Conservation (phyloP, 35 echinoderm and acorn worm species). For the Lytechinus pictus region DNA sequence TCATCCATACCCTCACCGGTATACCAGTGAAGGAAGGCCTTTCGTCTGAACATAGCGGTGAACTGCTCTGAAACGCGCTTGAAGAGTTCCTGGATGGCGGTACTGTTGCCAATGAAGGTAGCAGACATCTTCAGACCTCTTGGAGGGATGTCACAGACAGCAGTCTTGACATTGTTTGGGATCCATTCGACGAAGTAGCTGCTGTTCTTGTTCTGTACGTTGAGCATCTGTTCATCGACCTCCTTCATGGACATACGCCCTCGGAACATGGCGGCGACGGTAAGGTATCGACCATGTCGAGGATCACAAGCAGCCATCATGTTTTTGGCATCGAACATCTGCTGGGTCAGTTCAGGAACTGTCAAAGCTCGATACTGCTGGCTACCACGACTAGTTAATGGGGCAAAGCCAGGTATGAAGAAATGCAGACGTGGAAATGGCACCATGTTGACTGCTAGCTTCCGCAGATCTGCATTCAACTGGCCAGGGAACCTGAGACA, state of each 20-base stretch:
- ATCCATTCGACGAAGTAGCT: constrained; percentile 95
- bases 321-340: constrained; percentile 99
- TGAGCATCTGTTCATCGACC: constrained; percentile 92
- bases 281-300: constrained; percentile 86
- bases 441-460: constrained; percentile 92
- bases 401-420: constrained; percentile 97
- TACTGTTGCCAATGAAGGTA: constrained; percentile 88
- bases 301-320: constrained; percentile 99
- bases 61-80: constrained; percentile 83
- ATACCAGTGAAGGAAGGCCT: constrained; percentile 88
- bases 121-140: constrained; percentile 81
- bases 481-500: constrained; percentile 93
- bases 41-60: constrained; percentile 85
- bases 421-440: constrained; percentile 97
- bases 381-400: constrained; percentile 92
- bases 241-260: constrained; percentile 99
- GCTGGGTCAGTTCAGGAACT: constrained; percentile 83
- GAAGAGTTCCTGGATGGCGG: constrained; percentile 86
- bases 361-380: constrained; percentile 88
- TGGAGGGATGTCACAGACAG: constrained; percentile 88
- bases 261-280: constrained; percentile 80
- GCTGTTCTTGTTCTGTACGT: constrained; percentile 91
- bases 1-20: constrained; percentile 85
- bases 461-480: constrained; percentile 96
- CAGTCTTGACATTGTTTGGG: constrained; percentile 89